phyloP scores from a whole-genome alignment of 2,888 invertebrate genomes.

The Clitarchus hookeri region DNA sequence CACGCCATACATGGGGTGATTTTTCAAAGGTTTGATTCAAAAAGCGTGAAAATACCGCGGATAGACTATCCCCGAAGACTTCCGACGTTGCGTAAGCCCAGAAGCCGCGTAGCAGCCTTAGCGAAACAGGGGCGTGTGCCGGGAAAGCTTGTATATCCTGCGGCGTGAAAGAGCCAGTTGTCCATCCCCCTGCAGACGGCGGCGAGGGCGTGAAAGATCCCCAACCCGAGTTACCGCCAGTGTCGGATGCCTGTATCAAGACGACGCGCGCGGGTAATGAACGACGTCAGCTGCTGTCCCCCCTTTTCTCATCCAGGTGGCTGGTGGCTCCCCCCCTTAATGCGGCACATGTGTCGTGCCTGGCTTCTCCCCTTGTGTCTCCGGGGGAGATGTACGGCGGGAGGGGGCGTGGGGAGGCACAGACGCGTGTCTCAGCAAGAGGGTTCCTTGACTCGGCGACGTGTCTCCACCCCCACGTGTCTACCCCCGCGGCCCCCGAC shows the following conservation, averaged over 20 bases:
- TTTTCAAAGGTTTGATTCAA: too few relatives aligned
- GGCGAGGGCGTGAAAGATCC: too few relatives aligned
- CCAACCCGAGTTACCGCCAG: too few relatives aligned
- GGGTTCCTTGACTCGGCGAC: constrained; percentile 48
- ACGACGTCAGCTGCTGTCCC: constrained; percentile 15
- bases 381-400: not conserved
- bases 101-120: too few relatives aligned
- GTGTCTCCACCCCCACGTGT: constrained; percentile 37
- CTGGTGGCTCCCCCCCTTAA: not conserved
- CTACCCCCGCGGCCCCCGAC: not conserved
- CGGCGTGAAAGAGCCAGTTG: too few relatives aligned
- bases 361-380: constrained; percentile 6
- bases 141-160: too few relatives aligned
- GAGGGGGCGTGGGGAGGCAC: not conserved
- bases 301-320: not conserved
- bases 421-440: constrained; percentile 17
- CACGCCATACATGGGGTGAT: too few relatives aligned
- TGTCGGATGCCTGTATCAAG: not conserved
- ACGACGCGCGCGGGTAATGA: constrained; percentile 17
- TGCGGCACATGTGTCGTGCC: not conserved
- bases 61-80: too few relatives aligned
- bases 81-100: too few relatives aligned
- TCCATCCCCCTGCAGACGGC: too few relatives aligned
- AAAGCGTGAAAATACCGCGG: too few relatives aligned
- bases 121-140: too few relatives aligned